A percentile compares a stretch with the other conserved stretches of the same genome.
Conservation (phyloP, 2,888 invertebrate species). For the Trimorus sp. region DNA sequence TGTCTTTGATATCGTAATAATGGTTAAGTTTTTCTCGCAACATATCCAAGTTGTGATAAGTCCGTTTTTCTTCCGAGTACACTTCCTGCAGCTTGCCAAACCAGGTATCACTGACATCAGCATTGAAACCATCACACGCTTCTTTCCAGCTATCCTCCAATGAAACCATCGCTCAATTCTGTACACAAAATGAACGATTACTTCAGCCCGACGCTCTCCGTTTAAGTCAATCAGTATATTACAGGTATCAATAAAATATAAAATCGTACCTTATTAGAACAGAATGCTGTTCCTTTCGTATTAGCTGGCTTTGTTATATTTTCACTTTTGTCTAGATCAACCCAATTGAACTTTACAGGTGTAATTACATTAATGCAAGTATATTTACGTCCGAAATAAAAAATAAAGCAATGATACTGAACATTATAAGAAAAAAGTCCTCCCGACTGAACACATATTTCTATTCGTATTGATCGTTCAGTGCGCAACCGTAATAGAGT, state of each 20-base stretch:
- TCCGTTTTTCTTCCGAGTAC: conserved; percentile 81
- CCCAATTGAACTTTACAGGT: neutral
- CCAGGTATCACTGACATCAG: conserved; percentile 79
- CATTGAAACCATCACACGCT: conserved; percentile 77
- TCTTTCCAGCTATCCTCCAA: conserved; percentile 80
- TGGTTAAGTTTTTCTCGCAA: conserved; percentile 82
- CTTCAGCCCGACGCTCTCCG: neutral
- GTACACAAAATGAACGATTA: neutral
- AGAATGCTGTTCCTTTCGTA: too few relatives aligned
- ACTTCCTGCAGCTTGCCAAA: conserved; percentile 78
- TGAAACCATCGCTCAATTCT: conserved; percentile 72
- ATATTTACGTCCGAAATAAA: neutral
- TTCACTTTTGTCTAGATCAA: too few relatives aligned
- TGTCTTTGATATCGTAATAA: conserved; percentile 80
- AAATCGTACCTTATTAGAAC: too few relatives aligned
- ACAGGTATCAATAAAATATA: neutral
- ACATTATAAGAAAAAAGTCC: conserved; percentile 41
- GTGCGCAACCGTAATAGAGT: conserved; percentile 59
- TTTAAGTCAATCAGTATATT: neutral
- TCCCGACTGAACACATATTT: conserved; percentile 46
- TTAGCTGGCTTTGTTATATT: too few relatives aligned
- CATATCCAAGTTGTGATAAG: conserved; percentile 82
- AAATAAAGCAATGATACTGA: neutral
- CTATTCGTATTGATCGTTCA: conserved; percentile 61
- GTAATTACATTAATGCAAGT: neutral